Conservation (phyloP, 2,113 vertebrate species). For the Sciurus niger region DNA sequence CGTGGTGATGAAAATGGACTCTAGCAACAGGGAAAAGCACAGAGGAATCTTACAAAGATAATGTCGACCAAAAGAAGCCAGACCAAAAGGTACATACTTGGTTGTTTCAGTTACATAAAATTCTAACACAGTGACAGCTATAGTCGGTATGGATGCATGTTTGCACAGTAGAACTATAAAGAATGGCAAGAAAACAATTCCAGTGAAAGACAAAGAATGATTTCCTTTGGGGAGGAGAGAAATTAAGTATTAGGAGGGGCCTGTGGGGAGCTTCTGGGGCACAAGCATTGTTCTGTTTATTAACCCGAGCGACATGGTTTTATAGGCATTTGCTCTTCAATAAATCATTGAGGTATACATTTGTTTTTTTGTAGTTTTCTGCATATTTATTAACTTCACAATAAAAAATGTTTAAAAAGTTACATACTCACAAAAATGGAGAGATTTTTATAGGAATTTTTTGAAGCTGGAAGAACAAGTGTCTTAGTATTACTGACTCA, state of each 20-base stretch:
- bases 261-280: too few relatives aligned
- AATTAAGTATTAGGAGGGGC: not conserved
- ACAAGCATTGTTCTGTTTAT: not conserved
- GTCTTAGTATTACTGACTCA: conserved; percentile 3
- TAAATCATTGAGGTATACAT: not conserved
- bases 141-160: not conserved
- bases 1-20: not conserved
- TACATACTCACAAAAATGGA: not conserved
- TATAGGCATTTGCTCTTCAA: conserved; percentile 46
- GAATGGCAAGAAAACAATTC: not conserved
- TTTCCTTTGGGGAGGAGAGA: not conserved
- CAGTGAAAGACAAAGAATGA: not conserved
- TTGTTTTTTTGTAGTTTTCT: conserved; percentile 15
- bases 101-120: not conserved
- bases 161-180: not conserved
- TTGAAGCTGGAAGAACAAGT: not conserved
- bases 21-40: not conserved
- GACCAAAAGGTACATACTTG: not conserved
- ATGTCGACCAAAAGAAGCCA: not conserved
- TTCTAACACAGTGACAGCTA: not conserved
- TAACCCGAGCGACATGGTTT: not conserved
- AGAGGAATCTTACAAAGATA: not conserved
- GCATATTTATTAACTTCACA: conserved; percentile 15
- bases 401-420: not conserved
- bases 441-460: conserved; percentile 29